Conservation (phyloP, 53 echinoderm and acorn worm species). For the Holothuria leucospilota region DNA sequence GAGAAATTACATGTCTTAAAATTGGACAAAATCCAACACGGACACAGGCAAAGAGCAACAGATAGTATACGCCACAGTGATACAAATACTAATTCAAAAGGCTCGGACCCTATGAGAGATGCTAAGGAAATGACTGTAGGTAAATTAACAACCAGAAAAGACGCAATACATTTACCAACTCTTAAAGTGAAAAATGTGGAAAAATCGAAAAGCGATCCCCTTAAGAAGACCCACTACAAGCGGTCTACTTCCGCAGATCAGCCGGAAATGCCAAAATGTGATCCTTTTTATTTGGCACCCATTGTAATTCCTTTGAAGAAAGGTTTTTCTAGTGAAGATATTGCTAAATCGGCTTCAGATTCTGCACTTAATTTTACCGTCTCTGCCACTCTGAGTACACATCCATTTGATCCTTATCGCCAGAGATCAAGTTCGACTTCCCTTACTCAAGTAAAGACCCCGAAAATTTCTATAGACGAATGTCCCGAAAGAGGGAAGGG, state of each 20-base stretch:
- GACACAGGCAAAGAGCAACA: too few species aligned
- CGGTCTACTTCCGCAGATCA: conserved; percentile 32
- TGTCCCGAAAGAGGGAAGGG: conserved; percentile 3
- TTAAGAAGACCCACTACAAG: conserved; percentile 4
- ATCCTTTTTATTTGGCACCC: conserved; percentile 23
- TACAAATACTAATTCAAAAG: too few species aligned
- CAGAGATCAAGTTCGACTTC: conserved; percentile 22
- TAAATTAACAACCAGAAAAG: too few species aligned
- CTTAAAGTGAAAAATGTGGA: too few species aligned
- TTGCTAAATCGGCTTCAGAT: conserved; percentile 12
- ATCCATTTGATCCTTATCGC: conserved; percentile 14
- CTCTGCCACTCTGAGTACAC: not conserved
- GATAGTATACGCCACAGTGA: too few species aligned
- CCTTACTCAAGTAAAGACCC: conserved; percentile 13
- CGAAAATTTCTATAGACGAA: conserved; percentile 30
- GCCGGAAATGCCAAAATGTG: conserved; percentile 1
- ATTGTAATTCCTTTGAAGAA: conserved; percentile 13
- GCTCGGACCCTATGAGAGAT: too few species aligned
- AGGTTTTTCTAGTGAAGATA: conserved; percentile 21
- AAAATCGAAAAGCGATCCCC: too few species aligned
- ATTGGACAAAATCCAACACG: too few species aligned
- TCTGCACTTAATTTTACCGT: conserved; percentile 13
- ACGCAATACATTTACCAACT: too few species aligned
- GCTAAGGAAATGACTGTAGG: too few species aligned
- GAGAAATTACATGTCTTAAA: too few species aligned